Base-by-base conservation (phyloP, 1,140 invertebrate species). In the Ladona fulva region DNA sequence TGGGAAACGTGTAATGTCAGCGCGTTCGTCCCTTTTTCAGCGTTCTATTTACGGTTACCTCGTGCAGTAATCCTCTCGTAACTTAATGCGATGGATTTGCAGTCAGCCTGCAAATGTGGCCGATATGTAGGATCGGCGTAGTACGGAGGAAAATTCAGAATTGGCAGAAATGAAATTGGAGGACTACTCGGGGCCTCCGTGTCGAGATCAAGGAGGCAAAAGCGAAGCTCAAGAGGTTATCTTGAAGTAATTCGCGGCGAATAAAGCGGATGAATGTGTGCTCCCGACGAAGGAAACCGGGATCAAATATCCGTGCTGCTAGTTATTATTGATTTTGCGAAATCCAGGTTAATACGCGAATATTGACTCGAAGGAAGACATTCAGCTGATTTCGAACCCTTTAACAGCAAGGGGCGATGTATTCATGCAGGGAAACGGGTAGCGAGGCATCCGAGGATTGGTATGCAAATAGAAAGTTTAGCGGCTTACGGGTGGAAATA, bases 291-390 rank as follows among this genome's bases (percentile, higher is more conserved):
- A 6, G 52, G 52, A 66, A 12, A 22, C 52, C 16, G 52, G 52
- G 52, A 66, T 37, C 29, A 37, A 37, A 37, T 37, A 37, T 37
- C 29, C 29, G 29, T 37, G 29, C 1, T 37, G 29, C 3, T 37
- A 66, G 52, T 66, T 66, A 66, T 22, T 66, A 66, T 66, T 66
- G 52, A 66, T 66, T 66, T 22, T 22, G 52, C 52, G 52, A 66
- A 66, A 66, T 66, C n/a, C 52, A 12, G 52, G 52, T 66, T 66
- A 66, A 66, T 22, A 66, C 16, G 52, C 1, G 52, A 66, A 22
- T 66, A 66, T 66, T 66, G 52, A 66, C 52, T 66, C 52, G n/a
- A 66, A 19, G 52, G 52, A 66, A 66, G 52, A 66, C 52, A 66
- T 66, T 22, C 52, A 6, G 14, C 3, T 12, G 1, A 8, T 5